phyloP scores from a whole-genome alignment of 2,888 invertebrate species.

The Dicycla oo region DNA sequence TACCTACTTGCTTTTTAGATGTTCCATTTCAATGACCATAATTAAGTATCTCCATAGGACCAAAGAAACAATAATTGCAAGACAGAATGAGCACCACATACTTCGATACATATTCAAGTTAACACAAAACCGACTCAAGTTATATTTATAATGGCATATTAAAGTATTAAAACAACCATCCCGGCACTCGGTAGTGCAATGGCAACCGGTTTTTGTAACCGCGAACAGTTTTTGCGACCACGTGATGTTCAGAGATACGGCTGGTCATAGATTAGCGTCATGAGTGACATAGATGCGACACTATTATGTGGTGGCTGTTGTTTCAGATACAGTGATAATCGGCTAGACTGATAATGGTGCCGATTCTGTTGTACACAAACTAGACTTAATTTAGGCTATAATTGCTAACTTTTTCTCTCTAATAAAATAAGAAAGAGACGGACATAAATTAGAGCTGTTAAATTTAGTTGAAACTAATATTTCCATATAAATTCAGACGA shows the following conservation, averaged over 20 bases:
- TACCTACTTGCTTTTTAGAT: background rate
- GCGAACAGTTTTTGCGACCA: constrained; percentile 64
- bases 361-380: no score
- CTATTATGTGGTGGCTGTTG: constrained; percentile 1
- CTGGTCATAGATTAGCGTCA: constrained; percentile 28
- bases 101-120: constrained; percentile 16
- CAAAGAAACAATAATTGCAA: constrained; percentile 18
- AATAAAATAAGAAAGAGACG: no score
- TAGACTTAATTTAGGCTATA: no score
- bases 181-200: constrained; percentile 43
- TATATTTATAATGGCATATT: constrained; percentile 44
- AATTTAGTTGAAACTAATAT: no score
- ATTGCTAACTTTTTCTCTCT: no score
- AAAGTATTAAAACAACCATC: constrained; percentile 40
- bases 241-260: constrained; percentile 41
- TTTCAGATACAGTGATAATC: background rate
- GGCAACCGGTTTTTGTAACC: constrained; percentile 64
- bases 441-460: no score
- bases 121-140: constrained; percentile 13
- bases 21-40: constrained; percentile 18
- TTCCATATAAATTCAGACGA: no score
- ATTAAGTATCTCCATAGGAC: background rate
- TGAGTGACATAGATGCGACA: constrained; percentile 34
- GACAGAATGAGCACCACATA: constrained; percentile 19
- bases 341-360: background rate